A percentile compares a stretch with the other conserved stretches of the same genome.
Evolutionary conservation across 2,888 invertebrate species (phyloP).

Genomic region (Ophion ventricosus): DNA sequence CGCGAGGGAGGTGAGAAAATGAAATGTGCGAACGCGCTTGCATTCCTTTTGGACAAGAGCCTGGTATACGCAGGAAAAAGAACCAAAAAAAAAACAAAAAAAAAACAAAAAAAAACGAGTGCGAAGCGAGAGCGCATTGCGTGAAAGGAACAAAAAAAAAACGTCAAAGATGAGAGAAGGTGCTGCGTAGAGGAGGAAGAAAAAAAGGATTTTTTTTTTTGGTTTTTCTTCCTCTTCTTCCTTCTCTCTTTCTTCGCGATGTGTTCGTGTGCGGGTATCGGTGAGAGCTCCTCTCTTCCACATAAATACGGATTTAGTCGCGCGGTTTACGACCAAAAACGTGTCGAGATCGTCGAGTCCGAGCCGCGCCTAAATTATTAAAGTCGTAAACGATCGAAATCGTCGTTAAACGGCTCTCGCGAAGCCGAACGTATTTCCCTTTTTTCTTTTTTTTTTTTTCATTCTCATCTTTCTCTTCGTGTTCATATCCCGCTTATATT

Average conservation of each 20-base stretch:
- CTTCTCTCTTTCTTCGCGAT: constrained; percentile 36
- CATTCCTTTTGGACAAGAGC: background rate
- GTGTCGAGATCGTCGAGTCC: constrained; percentile 82
- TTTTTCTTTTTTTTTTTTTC: constrained; percentile 58
- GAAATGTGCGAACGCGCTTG: background rate
- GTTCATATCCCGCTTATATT: constrained; percentile 48
- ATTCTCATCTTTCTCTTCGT: constrained; percentile 29
- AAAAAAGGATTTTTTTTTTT: constrained; percentile 44
- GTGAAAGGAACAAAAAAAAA: background rate
- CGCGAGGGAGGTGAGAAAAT: constrained; percentile 16
- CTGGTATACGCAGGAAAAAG: constrained; percentile 13
- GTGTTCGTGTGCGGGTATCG: constrained; percentile 29
- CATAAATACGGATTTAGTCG: constrained; percentile 83
- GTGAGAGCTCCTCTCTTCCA: constrained; percentile 74
- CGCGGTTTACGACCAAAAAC: constrained; percentile 82
- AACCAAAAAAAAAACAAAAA: no score
- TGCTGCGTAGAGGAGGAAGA: constrained; percentile 52
- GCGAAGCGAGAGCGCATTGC: background rate
- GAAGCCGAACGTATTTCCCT: constrained; percentile 69
- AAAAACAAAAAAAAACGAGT: no score
- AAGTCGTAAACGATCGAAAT: constrained; percentile 83
- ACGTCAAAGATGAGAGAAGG: constrained; percentile 55
- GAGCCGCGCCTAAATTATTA: constrained; percentile 82
- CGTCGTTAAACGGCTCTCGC: constrained; percentile 82
- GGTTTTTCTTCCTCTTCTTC: constrained; percentile 25